Percentiles rank a stretch among this genome's conserved stretches.
phyloP scores from a whole-genome alignment of 2,888 invertebrate species.

The Drosophila atripex region DNA sequence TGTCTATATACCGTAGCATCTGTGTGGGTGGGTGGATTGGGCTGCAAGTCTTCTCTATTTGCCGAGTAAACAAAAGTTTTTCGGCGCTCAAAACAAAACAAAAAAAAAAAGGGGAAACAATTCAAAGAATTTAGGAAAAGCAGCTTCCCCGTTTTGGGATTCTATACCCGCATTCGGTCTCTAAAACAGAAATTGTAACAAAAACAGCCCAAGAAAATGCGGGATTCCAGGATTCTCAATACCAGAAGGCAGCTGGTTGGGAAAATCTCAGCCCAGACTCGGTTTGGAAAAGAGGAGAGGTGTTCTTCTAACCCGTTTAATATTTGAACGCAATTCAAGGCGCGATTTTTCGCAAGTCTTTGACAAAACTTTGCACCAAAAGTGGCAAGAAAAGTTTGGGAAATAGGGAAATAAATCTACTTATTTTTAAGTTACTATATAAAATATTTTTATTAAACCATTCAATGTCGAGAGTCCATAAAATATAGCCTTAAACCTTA shows the following conservation, averaged over 20 bases:
- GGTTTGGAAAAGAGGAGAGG: slow-evolving; percentile 1
- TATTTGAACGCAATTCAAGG: slow-evolving; percentile 38
- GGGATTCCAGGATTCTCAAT: slow-evolving; percentile 13
- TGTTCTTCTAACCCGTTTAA: slow-evolving; percentile 26
- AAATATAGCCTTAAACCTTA: slow-evolving; percentile 12
- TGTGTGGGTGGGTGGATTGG: background rate
- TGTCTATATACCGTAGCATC: slow-evolving; percentile 9
- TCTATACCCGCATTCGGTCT: slow-evolving; percentile 65
- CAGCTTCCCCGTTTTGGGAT: slow-evolving; percentile 31
- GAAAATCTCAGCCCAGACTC: slow-evolving; percentile 18
- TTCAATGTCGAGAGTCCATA: background rate
- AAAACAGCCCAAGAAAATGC: slow-evolving; percentile 57
- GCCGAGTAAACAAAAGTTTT: slow-evolving; percentile 77
- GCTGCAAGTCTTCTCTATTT: slow-evolving; percentile 55
- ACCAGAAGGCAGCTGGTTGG: slow-evolving; percentile 13
- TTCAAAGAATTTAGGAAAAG: slow-evolving; percentile 63
- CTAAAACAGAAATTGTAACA: slow-evolving; percentile 45
- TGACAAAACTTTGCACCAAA: slow-evolving; percentile 38
- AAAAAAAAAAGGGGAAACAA: slow-evolving; percentile 67
- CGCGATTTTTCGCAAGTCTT: slow-evolving; percentile 55
- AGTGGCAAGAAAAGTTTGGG: slow-evolving; percentile 4
- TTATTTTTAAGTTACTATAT: background rate
- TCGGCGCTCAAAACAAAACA: slow-evolving; percentile 57
- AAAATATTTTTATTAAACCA: background rate
- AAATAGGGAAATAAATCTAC: background rate